Evolutionary conservation across 2,797 vertebrate genomes (phyloP), one percentile per base, ranked within the genome.

Genomic region (Malurus splendens): DNA sequence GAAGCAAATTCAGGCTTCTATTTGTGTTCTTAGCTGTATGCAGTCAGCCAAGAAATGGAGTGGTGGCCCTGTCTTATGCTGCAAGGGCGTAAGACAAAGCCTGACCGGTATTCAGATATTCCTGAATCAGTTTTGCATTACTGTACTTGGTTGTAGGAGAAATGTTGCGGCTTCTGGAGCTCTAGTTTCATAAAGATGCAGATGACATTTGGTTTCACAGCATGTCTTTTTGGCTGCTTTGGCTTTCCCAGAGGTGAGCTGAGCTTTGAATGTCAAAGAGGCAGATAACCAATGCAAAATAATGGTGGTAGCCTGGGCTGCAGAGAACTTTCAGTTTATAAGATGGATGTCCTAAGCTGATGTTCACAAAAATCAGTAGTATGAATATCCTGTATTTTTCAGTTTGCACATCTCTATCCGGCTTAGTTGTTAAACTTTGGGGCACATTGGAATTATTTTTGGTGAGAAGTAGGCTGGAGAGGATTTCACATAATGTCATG

Each of bases 1-100:
- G 78, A 70, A 76, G 39, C 27, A 79, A 41, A 62, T 67, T 52
- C 64, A 60, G 64, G 28, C 18, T 75, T 72, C 52, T 79, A 33
- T 72, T 81, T 79, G 33, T 62, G 9, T 4, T 18, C 38, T 62
- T 50, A 32, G 10, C 6, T 54, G 4, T 36, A 39, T 16, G 18
- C 11, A 8, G 9, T n/a, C 52, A 42, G 33, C 24, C 45, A 61
- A 79, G 60, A 42, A 16, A 54, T 7, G 10, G 48, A 52, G 13
- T 71, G 3, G 10, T 17, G 19, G 14, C 20, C 16, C 13, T 45
- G 12, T 30, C 42, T 47, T 68, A 45, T 0, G 0, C 22, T 59
- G 8, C 14, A 25, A 42, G 10, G 22, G 9, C 52, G 15, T 48
- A 42, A 52, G 44, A 19, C 32, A 72, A 89, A 75, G 30, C 19